Evolutionary conservation across 1,140 invertebrate genomes (phyloP), one percentile per base, ranked within the genome.

Genomic region (Ganaspis sp.): DNA sequence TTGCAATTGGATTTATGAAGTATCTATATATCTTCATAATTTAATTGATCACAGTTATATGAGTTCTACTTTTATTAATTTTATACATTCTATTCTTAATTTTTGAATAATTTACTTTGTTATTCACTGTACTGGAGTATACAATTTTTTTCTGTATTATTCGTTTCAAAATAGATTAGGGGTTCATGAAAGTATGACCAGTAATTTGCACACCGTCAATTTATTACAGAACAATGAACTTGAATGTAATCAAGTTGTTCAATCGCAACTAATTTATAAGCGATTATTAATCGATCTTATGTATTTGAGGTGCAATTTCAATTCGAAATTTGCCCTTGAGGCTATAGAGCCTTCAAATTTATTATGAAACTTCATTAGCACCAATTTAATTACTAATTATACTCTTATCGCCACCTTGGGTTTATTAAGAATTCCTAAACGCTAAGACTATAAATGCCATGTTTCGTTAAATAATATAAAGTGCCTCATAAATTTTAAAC

Each of bases 321-420:
- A 29, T 64, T 15, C 29, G 23, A 29, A n/a, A n/a, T 64, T 64
- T n/a, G 15, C 15, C 11, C 58, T 21, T 11, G 19, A 54, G 53
- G 53, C 53, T 4, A 23, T 19, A 15, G 29, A 64, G 29, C 11
- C 11, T 26, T 64, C 21, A 26, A n/a, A 26, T 64, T 11, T 29
- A 64, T 64, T 64, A 64, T 64, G 23, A 70, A 70, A 34, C 26
- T 21, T 70, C 40, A 23, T 42, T 75, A 38, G 21, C 69, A 70
- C 19, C 37, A 74, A 17, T 70, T 69, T 75, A 75, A 75, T 70
- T 75, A 75, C 15, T 70, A 37, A 70, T 70, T 49, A 69, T n/a
- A 23, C 37, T 37, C 75, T 78, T 78, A 37, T 75, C 45, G 23
- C 21, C 15, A 64, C 5, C 15, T 29, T 4, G 3, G 11, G 9